A percentile compares a stretch with the other conserved stretches of the same genome.
Conservation (phyloP, 2,797 vertebrate genomes). For the Takifugu ocellatus region DNA sequence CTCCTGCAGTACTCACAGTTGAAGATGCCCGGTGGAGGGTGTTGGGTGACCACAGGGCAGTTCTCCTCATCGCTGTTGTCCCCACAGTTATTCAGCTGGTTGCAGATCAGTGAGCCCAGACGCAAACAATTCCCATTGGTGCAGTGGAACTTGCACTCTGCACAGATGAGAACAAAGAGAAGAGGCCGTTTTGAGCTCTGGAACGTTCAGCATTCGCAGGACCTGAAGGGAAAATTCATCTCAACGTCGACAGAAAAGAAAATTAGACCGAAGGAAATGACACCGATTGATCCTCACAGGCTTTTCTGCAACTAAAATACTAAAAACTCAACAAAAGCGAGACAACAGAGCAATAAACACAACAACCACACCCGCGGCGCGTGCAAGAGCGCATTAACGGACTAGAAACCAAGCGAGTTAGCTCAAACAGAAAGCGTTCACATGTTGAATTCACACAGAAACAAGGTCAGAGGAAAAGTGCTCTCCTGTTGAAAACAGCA, state of each 20-base stretch:
- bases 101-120: constrained; percentile 93
- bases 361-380: background rate
- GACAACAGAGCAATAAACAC: background rate
- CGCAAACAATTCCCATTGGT: constrained; percentile 95
- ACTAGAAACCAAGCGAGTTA: constrained; percentile 6
- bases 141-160: constrained; percentile 98
- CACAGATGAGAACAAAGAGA: constrained; percentile 16
- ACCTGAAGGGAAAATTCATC: too few species aligned
- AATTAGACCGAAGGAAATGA: too few species aligned
- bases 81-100: constrained; percentile 95
- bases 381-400: constrained; percentile 35
- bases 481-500: constrained; percentile 42
- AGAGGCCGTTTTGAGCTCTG: constrained; percentile 6
- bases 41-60: constrained; percentile 92
- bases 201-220: background rate
- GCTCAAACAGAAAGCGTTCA: constrained; percentile 49
- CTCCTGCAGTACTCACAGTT: constrained; percentile 83
- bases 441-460: constrained; percentile 45
- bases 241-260: too few species aligned
- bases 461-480: constrained; percentile 47
- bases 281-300: background rate
- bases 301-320: background rate
- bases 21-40: constrained; percentile 91
- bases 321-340: too few species aligned
- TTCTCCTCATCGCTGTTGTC: constrained; percentile 98